Evolutionary conservation across 2,797 vertebrate species (phyloP).

Genomic region (Morelia viridis): DNA sequence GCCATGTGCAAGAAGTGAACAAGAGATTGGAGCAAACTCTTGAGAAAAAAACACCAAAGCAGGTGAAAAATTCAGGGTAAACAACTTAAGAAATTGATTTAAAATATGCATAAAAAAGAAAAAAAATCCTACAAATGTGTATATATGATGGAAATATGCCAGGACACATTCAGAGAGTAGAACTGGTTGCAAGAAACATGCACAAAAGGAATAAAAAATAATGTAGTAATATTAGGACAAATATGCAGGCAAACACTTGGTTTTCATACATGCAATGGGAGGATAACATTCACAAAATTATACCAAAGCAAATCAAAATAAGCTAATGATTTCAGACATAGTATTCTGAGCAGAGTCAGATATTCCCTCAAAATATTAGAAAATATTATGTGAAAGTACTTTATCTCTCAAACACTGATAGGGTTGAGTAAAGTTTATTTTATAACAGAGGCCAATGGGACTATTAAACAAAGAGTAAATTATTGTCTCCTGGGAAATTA

Average conservation of each 20-base stretch:
- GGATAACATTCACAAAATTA: background rate
- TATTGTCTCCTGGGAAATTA: constrained; percentile 25
- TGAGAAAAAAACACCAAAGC: background rate
- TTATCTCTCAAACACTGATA: background rate
- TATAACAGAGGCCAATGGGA: constrained; percentile 20
- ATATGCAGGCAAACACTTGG: background rate
- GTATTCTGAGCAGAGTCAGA: background rate
- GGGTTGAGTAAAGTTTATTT: background rate
- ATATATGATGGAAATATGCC: background rate
- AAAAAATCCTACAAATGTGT: background rate
- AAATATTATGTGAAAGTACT: background rate
- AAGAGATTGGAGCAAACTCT: background rate
- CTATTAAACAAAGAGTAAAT: constrained; percentile 29
- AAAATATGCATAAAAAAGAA: background rate
- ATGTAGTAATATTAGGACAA: background rate
- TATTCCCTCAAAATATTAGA: background rate
- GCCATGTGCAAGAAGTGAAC: background rate
- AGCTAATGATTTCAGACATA: background rate
- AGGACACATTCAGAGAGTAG: background rate
- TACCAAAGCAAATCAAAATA: background rate
- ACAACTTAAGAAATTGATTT: background rate
- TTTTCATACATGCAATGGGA: background rate
- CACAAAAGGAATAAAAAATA: background rate
- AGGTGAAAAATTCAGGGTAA: background rate
- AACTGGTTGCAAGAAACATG: background rate